A percentile compares a stretch with the other conserved stretches of the same genome.
Evolutionary conservation across 2,113 vertebrate species (phyloP).

Genomic region (Guaruba guarouba): DNA sequence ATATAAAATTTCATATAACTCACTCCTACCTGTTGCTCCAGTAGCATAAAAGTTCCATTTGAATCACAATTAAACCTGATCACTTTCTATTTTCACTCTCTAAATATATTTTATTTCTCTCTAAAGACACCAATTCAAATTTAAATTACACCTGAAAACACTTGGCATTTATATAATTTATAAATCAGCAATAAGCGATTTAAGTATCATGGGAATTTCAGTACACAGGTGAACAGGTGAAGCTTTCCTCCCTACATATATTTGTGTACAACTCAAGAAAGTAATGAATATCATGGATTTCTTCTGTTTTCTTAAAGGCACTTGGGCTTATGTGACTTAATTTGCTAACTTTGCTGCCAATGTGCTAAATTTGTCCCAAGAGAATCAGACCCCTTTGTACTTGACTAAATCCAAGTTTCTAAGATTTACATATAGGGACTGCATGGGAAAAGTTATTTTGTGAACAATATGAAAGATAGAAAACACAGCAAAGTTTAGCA

Average conservation of each 20-base stretch:
- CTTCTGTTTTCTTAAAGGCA: background rate
- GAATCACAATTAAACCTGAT: background rate
- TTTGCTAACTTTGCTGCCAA: background rate
- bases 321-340: background rate
- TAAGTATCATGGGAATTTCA: background rate
- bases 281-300: background rate
- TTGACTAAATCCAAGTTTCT: background rate
- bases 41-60: background rate
- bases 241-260: background rate
- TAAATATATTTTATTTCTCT: conserved; percentile 1
- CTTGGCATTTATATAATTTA: background rate
- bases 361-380: background rate
- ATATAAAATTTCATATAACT: background rate
- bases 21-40: background rate
- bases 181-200: background rate
- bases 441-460: background rate
- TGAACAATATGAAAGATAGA: background rate
- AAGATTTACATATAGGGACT: background rate
- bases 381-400: background rate
- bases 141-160: conserved; percentile 15
- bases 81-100: background rate
- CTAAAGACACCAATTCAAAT: background rate
- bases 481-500: background rate
- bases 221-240: background rate
- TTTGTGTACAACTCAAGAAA: background rate